Conservation (phyloP, 1,140 invertebrate genomes). For the Penaeus chinensis region DNA sequence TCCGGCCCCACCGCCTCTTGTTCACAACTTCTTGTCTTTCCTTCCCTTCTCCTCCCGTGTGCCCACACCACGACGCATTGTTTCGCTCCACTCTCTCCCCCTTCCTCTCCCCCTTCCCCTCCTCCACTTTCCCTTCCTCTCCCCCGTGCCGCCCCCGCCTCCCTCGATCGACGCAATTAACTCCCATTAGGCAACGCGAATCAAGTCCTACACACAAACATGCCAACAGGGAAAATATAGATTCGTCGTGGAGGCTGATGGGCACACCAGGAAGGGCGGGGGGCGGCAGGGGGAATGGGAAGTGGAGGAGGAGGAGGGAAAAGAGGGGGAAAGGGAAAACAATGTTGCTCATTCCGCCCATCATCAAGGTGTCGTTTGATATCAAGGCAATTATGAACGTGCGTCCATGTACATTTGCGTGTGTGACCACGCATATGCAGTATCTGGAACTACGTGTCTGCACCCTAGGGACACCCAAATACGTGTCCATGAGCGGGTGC, state of each 20-base stretch:
- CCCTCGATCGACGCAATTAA: background rate
- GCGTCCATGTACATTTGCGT: background rate
- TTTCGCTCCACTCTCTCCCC: background rate
- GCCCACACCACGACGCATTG: too few species aligned
- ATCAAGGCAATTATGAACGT: background rate
- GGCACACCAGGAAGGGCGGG: too few species aligned
- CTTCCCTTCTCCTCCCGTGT: too few species aligned
- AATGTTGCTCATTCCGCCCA: too few species aligned
- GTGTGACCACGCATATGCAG: background rate
- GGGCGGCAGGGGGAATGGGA: background rate
- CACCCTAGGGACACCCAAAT: too few species aligned
- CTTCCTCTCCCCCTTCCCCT: background rate
- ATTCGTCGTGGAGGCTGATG: too few species aligned
- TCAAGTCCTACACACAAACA: too few species aligned
- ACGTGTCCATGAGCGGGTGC: too few species aligned
- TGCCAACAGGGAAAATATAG: too few species aligned
- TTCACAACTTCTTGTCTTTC: too few species aligned
- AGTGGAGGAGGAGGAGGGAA: conserved; percentile 13
- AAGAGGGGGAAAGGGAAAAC: background rate
- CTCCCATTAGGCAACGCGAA: too few species aligned
- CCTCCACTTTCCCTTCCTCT: background rate
- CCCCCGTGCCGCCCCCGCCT: background rate
- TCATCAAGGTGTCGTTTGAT: background rate
- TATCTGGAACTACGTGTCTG: background rate
- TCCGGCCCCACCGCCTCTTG: too few species aligned